phyloP scores from a whole-genome alignment of 2,797 vertebrate genomes.

The Corythornis leucogaster region DNA sequence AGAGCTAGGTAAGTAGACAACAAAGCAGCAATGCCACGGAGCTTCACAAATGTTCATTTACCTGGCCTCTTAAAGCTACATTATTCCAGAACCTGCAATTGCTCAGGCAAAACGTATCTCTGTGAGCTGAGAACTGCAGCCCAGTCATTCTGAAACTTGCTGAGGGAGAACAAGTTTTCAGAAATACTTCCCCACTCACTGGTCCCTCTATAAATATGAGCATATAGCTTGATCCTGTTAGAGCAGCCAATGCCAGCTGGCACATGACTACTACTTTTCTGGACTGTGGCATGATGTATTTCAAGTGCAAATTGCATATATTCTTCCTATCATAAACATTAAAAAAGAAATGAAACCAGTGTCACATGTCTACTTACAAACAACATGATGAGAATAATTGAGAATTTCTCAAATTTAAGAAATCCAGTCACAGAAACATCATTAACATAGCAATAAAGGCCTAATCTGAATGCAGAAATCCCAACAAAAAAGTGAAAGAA shows the following conservation, averaged over 20 bases:
- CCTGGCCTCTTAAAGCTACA: neutral
- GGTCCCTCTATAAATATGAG: neutral
- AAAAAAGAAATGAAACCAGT: neutral
- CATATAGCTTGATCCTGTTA: neutral
- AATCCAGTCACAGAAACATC: neutral
- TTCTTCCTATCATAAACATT: conserved; percentile 24
- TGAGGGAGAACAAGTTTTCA: neutral
- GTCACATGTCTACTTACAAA: neutral
- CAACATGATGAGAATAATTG: neutral
- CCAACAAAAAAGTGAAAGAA: neutral
- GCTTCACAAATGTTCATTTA: neutral
- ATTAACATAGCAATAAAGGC: conserved; percentile 14
- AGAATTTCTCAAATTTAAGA: neutral
- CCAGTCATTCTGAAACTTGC: neutral
- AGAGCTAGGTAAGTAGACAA: neutral
- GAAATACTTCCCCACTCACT: neutral
- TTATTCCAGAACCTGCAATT: neutral
- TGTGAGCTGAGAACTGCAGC: neutral
- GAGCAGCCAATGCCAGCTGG: neutral
- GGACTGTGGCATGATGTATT: neutral
- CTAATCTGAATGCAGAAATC: conserved; percentile 23
- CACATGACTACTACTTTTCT: neutral
- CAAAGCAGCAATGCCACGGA: neutral
- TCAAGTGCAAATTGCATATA: neutral
- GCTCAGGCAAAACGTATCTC: neutral